These are phyloP conservation scores for Melanostoma mellinum DNA, from an alignment of 2,888 invertebrate genomes.

Conservation along the genomic window DNA sequence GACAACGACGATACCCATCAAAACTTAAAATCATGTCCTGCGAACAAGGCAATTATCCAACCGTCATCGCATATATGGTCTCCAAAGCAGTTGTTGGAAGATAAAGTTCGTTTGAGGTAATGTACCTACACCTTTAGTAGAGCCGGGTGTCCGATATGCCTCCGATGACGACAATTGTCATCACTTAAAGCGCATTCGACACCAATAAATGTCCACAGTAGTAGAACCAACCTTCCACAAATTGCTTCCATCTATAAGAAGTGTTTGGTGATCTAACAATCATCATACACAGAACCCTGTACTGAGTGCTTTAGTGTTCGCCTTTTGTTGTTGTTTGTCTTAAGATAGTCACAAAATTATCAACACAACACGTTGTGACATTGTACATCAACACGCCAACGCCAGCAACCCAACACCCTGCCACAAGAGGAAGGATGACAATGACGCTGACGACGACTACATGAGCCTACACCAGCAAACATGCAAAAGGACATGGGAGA, in stretches of 20 bases:
- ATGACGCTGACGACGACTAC: conserved; percentile 67
- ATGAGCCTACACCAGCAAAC: conserved; percentile 69
- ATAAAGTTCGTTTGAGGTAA: conserved; percentile 53
- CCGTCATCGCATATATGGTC: conserved; percentile 10
- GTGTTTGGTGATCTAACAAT: conserved; percentile 14
- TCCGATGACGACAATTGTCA: conserved; percentile 58
- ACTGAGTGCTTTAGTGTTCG: conserved; percentile 25
- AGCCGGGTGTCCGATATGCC: conserved; percentile 14
- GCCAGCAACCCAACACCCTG: neutral
- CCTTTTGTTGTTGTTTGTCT: conserved; percentile 72
- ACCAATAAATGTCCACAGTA: conserved; percentile 69
- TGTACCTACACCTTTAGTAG: neutral
- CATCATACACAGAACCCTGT: conserved; percentile 1
- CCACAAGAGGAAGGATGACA: conserved; percentile 42
- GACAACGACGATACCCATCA: conserved; percentile 34
- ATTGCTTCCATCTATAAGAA: conserved; percentile 42
- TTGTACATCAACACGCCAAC: conserved; percentile 10
- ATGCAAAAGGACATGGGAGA: conserved; percentile 68
- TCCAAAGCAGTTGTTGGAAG: conserved; percentile 25
- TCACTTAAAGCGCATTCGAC: conserved; percentile 70
- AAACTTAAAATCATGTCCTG: conserved; percentile 54
- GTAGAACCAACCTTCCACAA: conserved; percentile 47
- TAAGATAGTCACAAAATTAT: conserved; percentile 75
- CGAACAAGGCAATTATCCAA: conserved; percentile 66
- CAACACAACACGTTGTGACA: conserved; percentile 67